Conservation (phyloP, 1,140 invertebrate genomes). For the Manduca sexta region DNA sequence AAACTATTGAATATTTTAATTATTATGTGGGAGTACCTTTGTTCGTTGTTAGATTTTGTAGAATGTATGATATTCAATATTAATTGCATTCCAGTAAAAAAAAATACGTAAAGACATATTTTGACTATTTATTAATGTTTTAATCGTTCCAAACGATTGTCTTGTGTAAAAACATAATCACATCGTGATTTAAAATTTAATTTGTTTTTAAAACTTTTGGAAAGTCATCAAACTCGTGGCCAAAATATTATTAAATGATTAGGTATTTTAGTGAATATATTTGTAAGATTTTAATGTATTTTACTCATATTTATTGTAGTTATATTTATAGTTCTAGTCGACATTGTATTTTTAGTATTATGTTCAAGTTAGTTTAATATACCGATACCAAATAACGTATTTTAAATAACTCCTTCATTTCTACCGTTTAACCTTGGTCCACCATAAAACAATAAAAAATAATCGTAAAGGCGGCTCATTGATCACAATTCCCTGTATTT, state of each 20-base stretch:
- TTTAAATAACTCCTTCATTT: too few relatives aligned
- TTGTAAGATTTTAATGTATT: neutral
- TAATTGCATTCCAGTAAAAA: conserved; percentile 11
- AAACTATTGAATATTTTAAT: too few relatives aligned
- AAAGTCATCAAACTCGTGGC: conserved; percentile 17
- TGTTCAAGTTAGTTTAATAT: neutral
- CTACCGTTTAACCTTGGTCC: too few relatives aligned
- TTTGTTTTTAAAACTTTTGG: neutral
- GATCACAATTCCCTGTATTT: conserved; percentile 4
- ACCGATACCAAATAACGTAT: too few relatives aligned
- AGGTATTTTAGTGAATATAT: conserved; percentile 3
- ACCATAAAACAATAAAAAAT: too few relatives aligned
- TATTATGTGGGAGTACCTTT: neutral
- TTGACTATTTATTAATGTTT: conserved; percentile 13
- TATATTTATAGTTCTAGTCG: conserved; percentile 3
- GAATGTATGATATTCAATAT: conserved; percentile 6
- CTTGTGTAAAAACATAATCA: conserved; percentile 5
- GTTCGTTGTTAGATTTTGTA: conserved; percentile 1
- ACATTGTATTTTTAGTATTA: neutral
- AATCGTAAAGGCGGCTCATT: conserved; percentile 7
- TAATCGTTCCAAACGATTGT: conserved; percentile 43
- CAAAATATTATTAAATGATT: conserved; percentile 11
- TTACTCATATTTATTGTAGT: neutral
- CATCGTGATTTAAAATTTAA: neutral
- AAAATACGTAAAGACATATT: neutral